A percentile compares a stretch with the other conserved stretches of the same genome.
phyloP scores from a whole-genome alignment of 2,888 invertebrate species.

The Seira sanloemensis region DNA sequence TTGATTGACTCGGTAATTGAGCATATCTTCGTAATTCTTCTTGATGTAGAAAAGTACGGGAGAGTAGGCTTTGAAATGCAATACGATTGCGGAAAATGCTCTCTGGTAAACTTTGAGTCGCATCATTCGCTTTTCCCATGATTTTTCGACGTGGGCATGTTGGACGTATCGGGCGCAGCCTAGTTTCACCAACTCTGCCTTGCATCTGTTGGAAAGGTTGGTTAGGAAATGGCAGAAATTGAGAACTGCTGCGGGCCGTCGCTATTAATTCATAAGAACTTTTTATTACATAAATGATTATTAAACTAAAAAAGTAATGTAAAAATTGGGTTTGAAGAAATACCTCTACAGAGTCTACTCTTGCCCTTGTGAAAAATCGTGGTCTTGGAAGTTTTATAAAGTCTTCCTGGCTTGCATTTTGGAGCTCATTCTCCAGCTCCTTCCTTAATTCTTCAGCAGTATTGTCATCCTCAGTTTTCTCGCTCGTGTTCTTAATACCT shows the following conservation, averaged over 20 bases:
- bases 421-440: neutral
- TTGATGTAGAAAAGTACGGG: constrained; percentile 54
- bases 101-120: constrained; percentile 53
- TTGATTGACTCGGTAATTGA: constrained; percentile 39
- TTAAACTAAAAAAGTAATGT: neutral
- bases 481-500: too few species aligned
- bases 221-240: constrained; percentile 8
- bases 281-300: neutral
- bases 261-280: constrained; percentile 12
- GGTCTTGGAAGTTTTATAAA: constrained; percentile 15
- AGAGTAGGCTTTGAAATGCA: constrained; percentile 48
- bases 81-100: constrained; percentile 41
- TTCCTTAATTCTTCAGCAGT: neutral
- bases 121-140: constrained; percentile 33
- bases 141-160: constrained; percentile 11
- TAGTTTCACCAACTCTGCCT: constrained; percentile 23
- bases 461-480: neutral
- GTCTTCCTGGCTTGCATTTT: neutral
- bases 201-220: constrained; percentile 10
- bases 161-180: constrained; percentile 17
- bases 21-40: constrained; percentile 53
- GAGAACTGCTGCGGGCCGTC: constrained; percentile 31
- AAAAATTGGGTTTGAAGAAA: neutral
- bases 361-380: constrained; percentile 1
- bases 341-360: constrained; percentile 24